Evolutionary conservation across 2,797 vertebrate genomes (phyloP).

Genomic region (Acanthurus tractus): DNA sequence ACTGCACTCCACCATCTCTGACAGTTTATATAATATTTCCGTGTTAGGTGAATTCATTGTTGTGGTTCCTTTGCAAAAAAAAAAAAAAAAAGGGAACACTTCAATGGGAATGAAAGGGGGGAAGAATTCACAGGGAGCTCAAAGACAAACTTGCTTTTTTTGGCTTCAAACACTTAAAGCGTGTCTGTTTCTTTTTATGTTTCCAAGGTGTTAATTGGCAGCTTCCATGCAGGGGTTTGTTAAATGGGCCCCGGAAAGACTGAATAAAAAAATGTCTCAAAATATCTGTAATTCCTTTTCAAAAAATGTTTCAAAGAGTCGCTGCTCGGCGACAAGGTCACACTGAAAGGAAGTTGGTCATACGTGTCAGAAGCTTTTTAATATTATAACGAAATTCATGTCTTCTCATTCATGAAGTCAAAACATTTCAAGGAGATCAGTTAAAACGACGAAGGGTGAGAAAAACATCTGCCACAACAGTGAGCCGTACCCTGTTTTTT

Average conservation of each 20-base stretch:
- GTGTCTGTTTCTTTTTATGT: conserved; percentile 44
- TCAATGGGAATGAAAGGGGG: conserved; percentile 38
- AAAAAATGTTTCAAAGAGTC: conserved; percentile 28
- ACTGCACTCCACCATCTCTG: conserved; percentile 24
- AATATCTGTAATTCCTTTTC: conserved; percentile 33
- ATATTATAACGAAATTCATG: background rate
- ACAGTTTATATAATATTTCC: conserved; percentile 44
- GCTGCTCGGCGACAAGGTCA: conserved; percentile 23
- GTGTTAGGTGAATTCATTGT: conserved; percentile 44
- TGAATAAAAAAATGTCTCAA: conserved; percentile 43
- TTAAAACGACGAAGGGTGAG: conserved; percentile 11
- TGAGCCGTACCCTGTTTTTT: background rate
- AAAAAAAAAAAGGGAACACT: conserved; percentile 31
- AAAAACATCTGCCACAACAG: conserved; percentile 11
- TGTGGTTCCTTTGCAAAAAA: conserved; percentile 31
- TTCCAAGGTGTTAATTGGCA: conserved; percentile 70
- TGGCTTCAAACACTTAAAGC: conserved; percentile 51
- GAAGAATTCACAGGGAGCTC: conserved; percentile 28
- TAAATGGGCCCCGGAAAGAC: conserved; percentile 43
- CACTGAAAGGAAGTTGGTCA: conserved; percentile 9
- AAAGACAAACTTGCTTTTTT: conserved; percentile 49
- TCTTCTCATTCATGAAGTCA: conserved; percentile 16
- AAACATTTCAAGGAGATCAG: conserved; percentile 33
- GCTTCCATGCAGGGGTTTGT: conserved; percentile 45
- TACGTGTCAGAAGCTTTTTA: background rate